Evolutionary conservation across 2,797 vertebrate genomes (phyloP).

Genomic region (Helicolenus hilgendorfi): DNA sequence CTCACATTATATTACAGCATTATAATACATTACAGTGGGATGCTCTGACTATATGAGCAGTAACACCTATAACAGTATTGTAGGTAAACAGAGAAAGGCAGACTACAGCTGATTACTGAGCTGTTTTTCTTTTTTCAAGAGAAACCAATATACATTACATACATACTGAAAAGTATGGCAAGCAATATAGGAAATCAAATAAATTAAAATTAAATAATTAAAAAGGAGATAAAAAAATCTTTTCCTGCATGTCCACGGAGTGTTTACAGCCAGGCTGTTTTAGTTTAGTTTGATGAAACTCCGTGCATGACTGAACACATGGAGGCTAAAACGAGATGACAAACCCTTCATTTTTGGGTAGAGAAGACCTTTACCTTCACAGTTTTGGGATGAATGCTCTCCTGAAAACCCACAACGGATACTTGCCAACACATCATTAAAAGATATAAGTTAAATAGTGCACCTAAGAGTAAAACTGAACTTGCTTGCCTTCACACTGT

Average conservation of each 20-base stretch:
- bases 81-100: slow-evolving; percentile 78
- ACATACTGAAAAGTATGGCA: slow-evolving; percentile 64
- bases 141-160: slow-evolving; percentile 63
- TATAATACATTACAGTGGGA: slow-evolving; percentile 78
- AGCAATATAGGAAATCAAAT: slow-evolving; percentile 56
- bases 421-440: slow-evolving; percentile 13
- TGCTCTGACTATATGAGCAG: slow-evolving; percentile 67
- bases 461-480: slow-evolving; percentile 31
- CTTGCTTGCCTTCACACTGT: slow-evolving; percentile 26
- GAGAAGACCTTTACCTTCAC: slow-evolving; percentile 8
- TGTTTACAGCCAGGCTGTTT: not conserved
- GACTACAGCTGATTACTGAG: slow-evolving; percentile 62
- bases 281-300: slow-evolving; percentile 23
- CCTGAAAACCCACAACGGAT: slow-evolving; percentile 3
- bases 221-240: not conserved
- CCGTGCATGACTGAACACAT: not conserved
- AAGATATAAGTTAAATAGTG: slow-evolving; percentile 15
- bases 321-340: not conserved
- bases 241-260: slow-evolving; percentile 6
- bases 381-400: slow-evolving; percentile 15
- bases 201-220: slow-evolving; percentile 12
- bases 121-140: slow-evolving; percentile 57
- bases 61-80: slow-evolving; percentile 71
- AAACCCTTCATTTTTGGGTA: not conserved
- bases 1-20: slow-evolving; percentile 77